phyloP scores from a whole-genome alignment of 2,888 invertebrate genomes.

The Smittia aterrima region DNA sequence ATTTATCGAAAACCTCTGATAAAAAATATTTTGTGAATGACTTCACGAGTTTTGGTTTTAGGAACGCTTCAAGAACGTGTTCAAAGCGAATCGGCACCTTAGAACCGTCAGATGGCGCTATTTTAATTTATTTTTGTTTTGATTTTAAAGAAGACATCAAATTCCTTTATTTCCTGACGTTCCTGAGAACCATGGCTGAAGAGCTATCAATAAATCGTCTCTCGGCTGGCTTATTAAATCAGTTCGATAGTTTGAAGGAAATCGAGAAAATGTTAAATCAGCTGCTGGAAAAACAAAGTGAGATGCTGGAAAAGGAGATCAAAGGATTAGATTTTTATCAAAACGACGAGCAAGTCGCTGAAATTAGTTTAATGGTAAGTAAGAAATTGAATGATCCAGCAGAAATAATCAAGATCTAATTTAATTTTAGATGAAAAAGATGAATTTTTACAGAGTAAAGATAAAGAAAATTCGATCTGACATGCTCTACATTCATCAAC shows the following conservation, averaged over 20 bases:
- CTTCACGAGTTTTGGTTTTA: too few relatives aligned
- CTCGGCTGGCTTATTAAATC: not conserved
- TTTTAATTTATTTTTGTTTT: too few relatives aligned
- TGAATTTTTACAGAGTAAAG: constrained; percentile 19
- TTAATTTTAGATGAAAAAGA: constrained; percentile 33
- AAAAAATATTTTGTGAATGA: too few relatives aligned
- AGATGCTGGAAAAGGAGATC: not conserved
- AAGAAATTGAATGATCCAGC: not conserved
- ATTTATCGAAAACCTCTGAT: not conserved
- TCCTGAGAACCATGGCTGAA: too few relatives aligned
- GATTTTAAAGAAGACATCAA: too few relatives aligned
- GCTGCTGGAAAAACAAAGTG: not conserved
- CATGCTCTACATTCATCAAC: constrained; percentile 19
- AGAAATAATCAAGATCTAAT: not conserved
- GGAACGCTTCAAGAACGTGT: too few relatives aligned
- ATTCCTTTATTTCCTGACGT: too few relatives aligned
- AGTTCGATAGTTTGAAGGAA: not conserved
- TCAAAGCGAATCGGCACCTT: too few relatives aligned
- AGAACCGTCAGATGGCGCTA: too few relatives aligned
- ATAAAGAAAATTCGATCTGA: constrained; percentile 3
- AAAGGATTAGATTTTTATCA: not conserved
- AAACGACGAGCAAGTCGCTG: not conserved
- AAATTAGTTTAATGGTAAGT: constrained; percentile 16
- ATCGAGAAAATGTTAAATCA: not conserved
- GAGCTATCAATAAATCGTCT: not conserved